A percentile compares a stretch with the other conserved stretches of the same genome.
phyloP scores from a whole-genome alignment of 30 jellyfish, hydroid and myxozoan genomes.

The Aurelia sp. region DNA sequence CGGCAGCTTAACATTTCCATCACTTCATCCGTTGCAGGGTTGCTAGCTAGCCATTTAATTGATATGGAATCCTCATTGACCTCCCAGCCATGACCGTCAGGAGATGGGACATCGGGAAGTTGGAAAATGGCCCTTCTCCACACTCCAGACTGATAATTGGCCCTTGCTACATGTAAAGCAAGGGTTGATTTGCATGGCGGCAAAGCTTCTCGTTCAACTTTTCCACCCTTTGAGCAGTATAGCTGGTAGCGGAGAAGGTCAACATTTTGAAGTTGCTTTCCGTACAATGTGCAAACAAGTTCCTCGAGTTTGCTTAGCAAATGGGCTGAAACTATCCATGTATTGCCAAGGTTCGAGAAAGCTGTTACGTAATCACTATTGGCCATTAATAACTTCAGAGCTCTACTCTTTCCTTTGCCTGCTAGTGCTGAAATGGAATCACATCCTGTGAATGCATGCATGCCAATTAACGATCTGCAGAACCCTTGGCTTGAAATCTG shows the following conservation, averaged over 20 bases:
- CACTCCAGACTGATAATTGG: constrained; percentile 63
- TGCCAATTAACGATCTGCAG: constrained; percentile 26
- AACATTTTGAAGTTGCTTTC: constrained; percentile 8
- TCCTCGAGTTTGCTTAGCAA: constrained; percentile 36
- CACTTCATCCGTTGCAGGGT: constrained; percentile 59
- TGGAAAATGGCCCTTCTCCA: constrained; percentile 60
- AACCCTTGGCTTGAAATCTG: constrained; percentile 20
- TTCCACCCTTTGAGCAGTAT: constrained; percentile 46
- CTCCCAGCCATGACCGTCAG: constrained; percentile 65
- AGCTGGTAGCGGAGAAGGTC: constrained; percentile 31
- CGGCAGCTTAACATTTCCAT: constrained; percentile 5
- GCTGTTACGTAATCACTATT: constrained; percentile 22
- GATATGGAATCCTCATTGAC: constrained; percentile 25
- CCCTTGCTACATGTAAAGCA: constrained; percentile 18
- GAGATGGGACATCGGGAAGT: constrained; percentile 59
- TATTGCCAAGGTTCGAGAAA: background rate
- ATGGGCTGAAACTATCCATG: constrained; percentile 18
- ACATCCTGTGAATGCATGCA: constrained; percentile 48
- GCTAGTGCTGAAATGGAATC: constrained; percentile 41
- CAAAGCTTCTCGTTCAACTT: constrained; percentile 28
- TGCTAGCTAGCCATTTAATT: constrained; percentile 47
- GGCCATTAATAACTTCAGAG: constrained; percentile 1
- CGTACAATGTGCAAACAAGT: constrained; percentile 30
- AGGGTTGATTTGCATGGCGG: constrained; percentile 44
- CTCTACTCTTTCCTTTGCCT: constrained; percentile 51